phyloP scores from a whole-genome alignment of 2,113 vertebrate genomes.

The Vidua chalybeata region DNA sequence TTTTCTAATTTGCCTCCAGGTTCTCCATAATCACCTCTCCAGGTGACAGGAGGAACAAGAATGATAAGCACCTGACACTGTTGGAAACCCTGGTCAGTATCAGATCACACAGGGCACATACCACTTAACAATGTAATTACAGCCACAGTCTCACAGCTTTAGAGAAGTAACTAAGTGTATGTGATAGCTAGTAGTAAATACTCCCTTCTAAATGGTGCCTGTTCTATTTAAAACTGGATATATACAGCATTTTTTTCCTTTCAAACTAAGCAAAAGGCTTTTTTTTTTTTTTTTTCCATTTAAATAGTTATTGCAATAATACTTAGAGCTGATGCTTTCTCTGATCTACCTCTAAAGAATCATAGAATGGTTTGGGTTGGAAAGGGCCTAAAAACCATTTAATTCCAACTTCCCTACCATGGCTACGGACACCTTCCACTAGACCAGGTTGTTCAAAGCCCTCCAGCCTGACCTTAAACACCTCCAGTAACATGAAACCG shows the following conservation, averaged over 20 bases:
- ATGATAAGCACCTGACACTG: background rate
- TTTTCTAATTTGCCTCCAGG: conserved; percentile 17
- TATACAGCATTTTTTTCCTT: background rate
- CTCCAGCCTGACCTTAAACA: background rate
- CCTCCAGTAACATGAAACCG: background rate
- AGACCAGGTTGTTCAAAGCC: background rate
- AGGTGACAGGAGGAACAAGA: conserved; percentile 1
- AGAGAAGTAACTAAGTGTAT: background rate
- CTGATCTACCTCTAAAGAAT: background rate
- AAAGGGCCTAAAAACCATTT: background rate
- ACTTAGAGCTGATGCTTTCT: background rate
- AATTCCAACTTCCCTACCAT: background rate
- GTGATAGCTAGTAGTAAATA: background rate
- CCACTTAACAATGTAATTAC: background rate
- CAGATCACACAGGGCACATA: background rate
- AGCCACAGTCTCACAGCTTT: background rate
- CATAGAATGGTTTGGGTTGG: background rate
- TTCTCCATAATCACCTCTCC: background rate
- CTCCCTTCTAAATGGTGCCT: background rate
- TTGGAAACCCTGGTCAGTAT: background rate
- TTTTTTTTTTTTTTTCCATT: background rate
- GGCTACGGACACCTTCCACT: background rate
- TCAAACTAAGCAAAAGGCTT: background rate
- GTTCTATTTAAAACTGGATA: background rate
- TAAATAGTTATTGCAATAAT: background rate